Base-by-base conservation (phyloP, 2,888 invertebrate genomes). In the Strigamia maritima region DNA sequence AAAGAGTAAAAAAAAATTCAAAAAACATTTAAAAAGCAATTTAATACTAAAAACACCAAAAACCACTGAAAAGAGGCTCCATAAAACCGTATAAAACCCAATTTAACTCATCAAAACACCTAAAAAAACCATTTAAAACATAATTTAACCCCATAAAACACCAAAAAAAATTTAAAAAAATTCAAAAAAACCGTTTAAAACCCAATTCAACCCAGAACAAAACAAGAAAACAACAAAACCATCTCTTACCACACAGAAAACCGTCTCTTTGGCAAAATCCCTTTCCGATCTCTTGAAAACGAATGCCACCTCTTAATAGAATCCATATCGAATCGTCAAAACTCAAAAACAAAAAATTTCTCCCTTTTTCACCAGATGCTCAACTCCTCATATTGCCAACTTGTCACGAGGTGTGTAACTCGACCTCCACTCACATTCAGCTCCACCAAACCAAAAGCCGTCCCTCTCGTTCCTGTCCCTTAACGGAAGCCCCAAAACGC, bases 221-320 rank as follows among this genome's bases (percentile, higher is more conserved):
- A 38, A 6, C 10, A 74, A 28, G 6, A 74, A 74, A 74, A 22
- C 4, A 74, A 22, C 6, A 16, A 74, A 44, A 78, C n/a, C 12
- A 22, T n/a, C 31, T 0, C 87, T 87, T 84, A 88, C 88, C 88
- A 88, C 78, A 87, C 87, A 81, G 87, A 87, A 82, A 87, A 88
- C 80, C 87, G 83, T 81, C 87, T 83, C 70, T 86, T 83, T 1
- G 86, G 86, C 80, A 85, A 85, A 8, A 22, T 75, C 12, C 49
- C 75, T 75, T 75, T 79, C 76, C 60, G 35, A 28, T 79, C 79
- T 19, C 79, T 8, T 7, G 24, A 49, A 76, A 79, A 76, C 31
- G 79, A 79, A 54, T 79, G 79, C 79, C 79, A 79, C 22, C 79
- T 75, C 22, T 75, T 49, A 10, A 79, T 28, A 2, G 76, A 60